These are phyloP conservation scores for Cuniculus paca DNA, from an alignment of 2,797 vertebrate genomes.

Conservation along the genomic window DNA sequence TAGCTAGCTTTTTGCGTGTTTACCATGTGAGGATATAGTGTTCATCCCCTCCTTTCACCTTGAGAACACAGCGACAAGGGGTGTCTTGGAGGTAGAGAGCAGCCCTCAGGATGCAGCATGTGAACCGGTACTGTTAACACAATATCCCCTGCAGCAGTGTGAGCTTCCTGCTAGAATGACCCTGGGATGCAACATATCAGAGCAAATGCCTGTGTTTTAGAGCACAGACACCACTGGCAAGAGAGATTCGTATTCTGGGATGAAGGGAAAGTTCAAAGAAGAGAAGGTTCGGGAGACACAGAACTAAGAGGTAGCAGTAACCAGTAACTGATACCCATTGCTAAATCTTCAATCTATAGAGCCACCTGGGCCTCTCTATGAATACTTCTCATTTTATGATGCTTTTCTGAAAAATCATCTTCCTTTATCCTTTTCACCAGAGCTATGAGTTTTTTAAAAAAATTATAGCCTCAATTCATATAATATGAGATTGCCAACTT, in stretches of 20 bases:
- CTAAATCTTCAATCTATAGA: not conserved
- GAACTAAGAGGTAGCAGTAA: not conserved
- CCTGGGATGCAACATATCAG: not conserved
- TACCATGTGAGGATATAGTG: not conserved
- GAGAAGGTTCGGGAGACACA: not conserved
- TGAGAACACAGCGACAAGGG: not conserved
- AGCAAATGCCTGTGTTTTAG: not conserved
- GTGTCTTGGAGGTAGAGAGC: not conserved
- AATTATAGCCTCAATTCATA: not conserved
- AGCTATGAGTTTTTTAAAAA: not conserved
- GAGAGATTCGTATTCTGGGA: not conserved
- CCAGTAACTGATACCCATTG: not conserved
- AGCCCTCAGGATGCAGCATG: not conserved
- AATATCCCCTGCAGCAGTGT: not conserved
- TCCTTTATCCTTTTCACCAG: not conserved
- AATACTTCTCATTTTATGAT: not conserved
- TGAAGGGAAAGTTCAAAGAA: not conserved
- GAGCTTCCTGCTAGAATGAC: not conserved
- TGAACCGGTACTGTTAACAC: not conserved
- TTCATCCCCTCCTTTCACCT: not conserved
- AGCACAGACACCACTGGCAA: not conserved
- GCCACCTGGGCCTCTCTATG: not conserved
- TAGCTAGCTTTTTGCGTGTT: not conserved
- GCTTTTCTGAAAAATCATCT: not conserved
- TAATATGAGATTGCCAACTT: not conserved